Conservation (phyloP, 30 jellyfish, hydroid and myxozoan species). For the Nemopilema nomurai region DNA sequence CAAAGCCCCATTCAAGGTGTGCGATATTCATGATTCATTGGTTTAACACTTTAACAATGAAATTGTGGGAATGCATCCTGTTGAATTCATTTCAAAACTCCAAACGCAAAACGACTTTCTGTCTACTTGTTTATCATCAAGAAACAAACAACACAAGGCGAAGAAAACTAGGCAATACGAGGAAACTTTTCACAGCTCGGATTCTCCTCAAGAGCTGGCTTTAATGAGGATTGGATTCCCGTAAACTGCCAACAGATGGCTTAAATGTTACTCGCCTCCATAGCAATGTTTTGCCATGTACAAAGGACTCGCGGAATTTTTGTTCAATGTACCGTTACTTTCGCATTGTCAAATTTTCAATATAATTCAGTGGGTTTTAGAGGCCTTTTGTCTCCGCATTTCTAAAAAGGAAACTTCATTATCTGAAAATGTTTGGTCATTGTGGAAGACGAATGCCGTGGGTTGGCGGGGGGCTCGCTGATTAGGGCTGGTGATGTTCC, state of each 20-base stretch:
- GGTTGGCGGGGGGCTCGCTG: conserved; percentile 48
- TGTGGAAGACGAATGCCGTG: conserved; percentile 27
- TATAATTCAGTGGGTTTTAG: conserved; percentile 34
- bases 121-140: conserved; percentile 54
- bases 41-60: conserved; percentile 73
- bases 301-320: conserved; percentile 45
- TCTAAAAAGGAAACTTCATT: conserved; percentile 49
- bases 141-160: conserved; percentile 22
- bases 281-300: conserved; percentile 29
- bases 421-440: conserved; percentile 11
- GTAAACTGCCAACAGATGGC: conserved; percentile 53
- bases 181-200: conserved; percentile 6
- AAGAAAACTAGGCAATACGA: conserved; percentile 22
- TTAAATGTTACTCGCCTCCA: background rate
- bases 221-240: conserved; percentile 16
- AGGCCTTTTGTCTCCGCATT: conserved; percentile 17
- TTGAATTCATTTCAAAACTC: conserved; percentile 41
- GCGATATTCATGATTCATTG: conserved; percentile 78
- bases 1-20: conserved; percentile 76
- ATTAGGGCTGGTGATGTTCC: background rate
- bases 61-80: conserved; percentile 75
- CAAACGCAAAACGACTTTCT: conserved; percentile 23
- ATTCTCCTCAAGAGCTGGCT: background rate
- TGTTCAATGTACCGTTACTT: conserved; percentile 76
- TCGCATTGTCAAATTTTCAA: conserved; percentile 55